A percentile compares a stretch with the other conserved stretches of the same genome.
Conservation (phyloP, 2,888 invertebrate genomes). For the Microctonus aethiopoides region DNA sequence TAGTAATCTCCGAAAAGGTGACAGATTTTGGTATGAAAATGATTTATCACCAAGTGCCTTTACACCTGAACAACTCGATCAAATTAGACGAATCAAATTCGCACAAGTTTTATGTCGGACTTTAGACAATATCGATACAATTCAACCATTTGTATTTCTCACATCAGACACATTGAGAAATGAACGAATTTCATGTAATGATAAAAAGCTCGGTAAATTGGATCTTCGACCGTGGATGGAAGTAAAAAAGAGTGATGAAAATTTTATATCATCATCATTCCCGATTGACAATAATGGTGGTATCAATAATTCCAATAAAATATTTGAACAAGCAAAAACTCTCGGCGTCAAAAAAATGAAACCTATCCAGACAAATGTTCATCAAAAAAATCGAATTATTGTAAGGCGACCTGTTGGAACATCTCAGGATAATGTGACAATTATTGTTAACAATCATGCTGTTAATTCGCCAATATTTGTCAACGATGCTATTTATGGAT, state of each 20-base stretch:
- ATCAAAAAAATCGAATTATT: conserved; percentile 56
- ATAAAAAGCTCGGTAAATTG: conserved; percentile 69
- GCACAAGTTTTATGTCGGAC: conserved; percentile 80
- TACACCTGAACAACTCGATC: conserved; percentile 80
- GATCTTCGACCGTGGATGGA: conserved; percentile 75
- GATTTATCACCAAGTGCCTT: conserved; percentile 79
- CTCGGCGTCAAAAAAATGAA: conserved; percentile 35
- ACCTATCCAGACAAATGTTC: conserved; percentile 52
- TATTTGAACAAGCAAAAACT: conserved; percentile 19
- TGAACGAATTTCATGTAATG: conserved; percentile 71
- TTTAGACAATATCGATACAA: conserved; percentile 73
- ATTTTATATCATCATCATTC: background rate
- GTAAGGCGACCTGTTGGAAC: conserved; percentile 54
- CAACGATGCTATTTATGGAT: conserved; percentile 48
- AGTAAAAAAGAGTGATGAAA: conserved; percentile 37
- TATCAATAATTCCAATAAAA: background rate
- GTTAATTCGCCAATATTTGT: conserved; percentile 59
- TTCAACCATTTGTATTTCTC: conserved; percentile 80
- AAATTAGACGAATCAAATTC: conserved; percentile 77
- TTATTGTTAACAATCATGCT: conserved; percentile 59
- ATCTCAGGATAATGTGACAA: conserved; percentile 55
- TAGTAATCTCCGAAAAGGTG: conserved; percentile 79
- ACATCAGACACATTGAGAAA: conserved; percentile 73
- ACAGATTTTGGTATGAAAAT: conserved; percentile 85
- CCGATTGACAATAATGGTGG: background rate